Conservation (phyloP, 2,113 vertebrate genomes). For the Anguilla rostrata region DNA sequence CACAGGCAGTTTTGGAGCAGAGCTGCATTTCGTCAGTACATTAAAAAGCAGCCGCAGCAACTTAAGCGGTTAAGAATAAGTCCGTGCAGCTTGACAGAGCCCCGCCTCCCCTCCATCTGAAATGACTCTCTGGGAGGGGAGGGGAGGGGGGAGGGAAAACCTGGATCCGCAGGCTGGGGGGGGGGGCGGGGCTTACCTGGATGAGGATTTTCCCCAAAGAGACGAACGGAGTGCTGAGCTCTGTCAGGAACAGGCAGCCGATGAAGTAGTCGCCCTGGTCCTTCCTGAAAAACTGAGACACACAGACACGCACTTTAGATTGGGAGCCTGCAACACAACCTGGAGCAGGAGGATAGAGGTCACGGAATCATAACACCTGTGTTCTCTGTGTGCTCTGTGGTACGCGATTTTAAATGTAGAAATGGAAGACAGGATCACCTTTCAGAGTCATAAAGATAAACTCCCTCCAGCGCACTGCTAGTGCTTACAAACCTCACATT, state of each 20-base stretch:
- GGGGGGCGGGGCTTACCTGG: slow-evolving; percentile 73
- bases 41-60: background rate
- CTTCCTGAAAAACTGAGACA: slow-evolving; percentile 80
- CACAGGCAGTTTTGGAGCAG: background rate
- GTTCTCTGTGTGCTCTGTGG: no score
- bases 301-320: slow-evolving; percentile 30
- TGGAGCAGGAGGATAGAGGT: background rate
- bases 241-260: slow-evolving; percentile 91
- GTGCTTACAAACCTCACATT: no score
- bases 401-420: no score
- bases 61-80: background rate
- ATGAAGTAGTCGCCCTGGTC: slow-evolving; percentile 93
- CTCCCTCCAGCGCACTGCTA: no score
- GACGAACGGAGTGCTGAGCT: slow-evolving; percentile 97
- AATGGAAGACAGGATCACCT: no score
- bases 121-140: background rate
- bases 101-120: background rate
- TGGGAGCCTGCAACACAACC: background rate
- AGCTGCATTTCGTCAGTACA: background rate
- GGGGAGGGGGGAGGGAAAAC: background rate
- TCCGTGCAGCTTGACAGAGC: background rate
- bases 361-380: no score
- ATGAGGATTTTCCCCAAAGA: slow-evolving; percentile 93
- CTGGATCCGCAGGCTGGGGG: background rate
- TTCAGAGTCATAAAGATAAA: no score